Base-by-base conservation (phyloP, 2,113 vertebrate genomes). In the Salminus brasiliensis region DNA sequence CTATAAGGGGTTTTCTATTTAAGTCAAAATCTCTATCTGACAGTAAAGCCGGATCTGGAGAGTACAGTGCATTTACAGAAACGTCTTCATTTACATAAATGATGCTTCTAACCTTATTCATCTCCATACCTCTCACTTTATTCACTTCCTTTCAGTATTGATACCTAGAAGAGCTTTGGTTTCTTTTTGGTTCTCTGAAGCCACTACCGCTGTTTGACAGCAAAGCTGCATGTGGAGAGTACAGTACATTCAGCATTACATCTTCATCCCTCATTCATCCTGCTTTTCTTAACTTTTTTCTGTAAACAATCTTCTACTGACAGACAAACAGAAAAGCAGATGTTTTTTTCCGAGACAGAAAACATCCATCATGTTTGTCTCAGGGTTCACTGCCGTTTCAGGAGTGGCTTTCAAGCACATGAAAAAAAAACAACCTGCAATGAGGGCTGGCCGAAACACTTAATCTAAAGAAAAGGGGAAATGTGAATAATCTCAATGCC, bases 271-370 rank as follows among this genome's bases (percentile, higher is more conserved):
- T 78, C 76, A 36, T 78, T 60, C 41, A 43, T 60, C 29, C 76
- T 60, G 59, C 76, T 70, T 34, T 71, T 59, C 67, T 25, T 34
- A 78, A 59, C 55, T 80, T 59, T 32, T 59, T 63, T 45, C 25
- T 60, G 9, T 27, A 59, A 32, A 66, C 25, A 10, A 43, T 41
- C 67, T 53, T 70, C 76, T 39, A 21, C 39, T 81, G 66, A 69
- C 66, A 65, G 76, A 79, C 47, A 23, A 62, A 79, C 76, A 72
- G 55, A 62, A 63, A 13, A 1, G 67, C 16, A 34, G 67, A 30
- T 78, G 67, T 60, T 78, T 71, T 62, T 79, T 63, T 72, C 27
- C 11, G 18, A 79, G 76, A 79, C 68, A 72, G 41, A 79, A 49
- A 32, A 32, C 68, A 79, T 72, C 68, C 68, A 79, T 79, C 76